Evolutionary conservation across 2,113 vertebrate genomes (phyloP), one percentile per base, ranked within the genome.

Genomic region (Zapus hudsonius): DNA sequence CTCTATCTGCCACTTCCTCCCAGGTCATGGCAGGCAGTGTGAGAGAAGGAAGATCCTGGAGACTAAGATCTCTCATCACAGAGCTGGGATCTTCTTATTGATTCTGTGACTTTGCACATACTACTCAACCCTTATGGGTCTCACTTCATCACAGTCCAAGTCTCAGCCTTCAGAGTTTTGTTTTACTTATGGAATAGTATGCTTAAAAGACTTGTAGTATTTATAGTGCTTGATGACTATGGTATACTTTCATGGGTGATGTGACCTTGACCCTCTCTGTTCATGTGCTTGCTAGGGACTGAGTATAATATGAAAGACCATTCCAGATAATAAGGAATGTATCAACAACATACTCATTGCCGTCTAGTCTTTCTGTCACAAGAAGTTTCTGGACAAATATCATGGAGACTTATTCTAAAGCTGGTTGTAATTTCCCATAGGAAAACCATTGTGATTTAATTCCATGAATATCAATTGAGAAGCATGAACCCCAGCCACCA

Each of bases 381-480:
- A 75, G 81, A 47, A 16, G 63, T 47, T 86, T 89, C 76, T 89
- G n/a, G 61, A 72, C 61, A 73, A 84, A 76, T 84, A 78, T 69
- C 52, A 64, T 40, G 74, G 80, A 89, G 40, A 40, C 55, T 55
- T 84, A 76, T 66, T 55, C 5, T 76, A 55, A 83, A 93, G 72
- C 67, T 72, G n/a, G 5, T 64, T 84, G 27, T 94, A 59, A 61
- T 87, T 95, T 90, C 89, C 79, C 89, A 42, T 2, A 76, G 85
- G 76, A 72, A 63, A 25, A 40, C 40, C 23, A 29, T 63, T 63
- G 73, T 66, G 47, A 82, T 76, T 83, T 79, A 84, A 87, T 87
- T 72, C 55, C 36, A 29, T 29, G 67, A 57, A 64, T 87, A 59
- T 7, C 57, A 92, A 61, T 44, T n/a, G 57, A 91, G 13, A 33